Conservation (phyloP, 2,113 vertebrate species). For the Forbesichthys papilliferus region DNA sequence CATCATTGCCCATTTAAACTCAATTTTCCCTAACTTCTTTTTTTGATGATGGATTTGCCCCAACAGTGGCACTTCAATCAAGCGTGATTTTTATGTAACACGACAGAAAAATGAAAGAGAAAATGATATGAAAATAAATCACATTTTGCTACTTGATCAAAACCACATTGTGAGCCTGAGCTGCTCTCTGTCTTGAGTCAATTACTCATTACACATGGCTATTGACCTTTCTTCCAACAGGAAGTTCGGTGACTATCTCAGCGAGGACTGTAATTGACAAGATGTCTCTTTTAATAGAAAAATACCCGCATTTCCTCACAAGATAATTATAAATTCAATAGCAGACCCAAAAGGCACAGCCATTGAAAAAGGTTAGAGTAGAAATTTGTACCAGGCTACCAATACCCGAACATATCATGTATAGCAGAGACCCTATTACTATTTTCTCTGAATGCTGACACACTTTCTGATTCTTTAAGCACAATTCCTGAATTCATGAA, state of each 20-base stretch:
- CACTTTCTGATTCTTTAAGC: no score
- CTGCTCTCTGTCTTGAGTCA: conserved; percentile 77
- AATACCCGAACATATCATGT: conserved; percentile 62
- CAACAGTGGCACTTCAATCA: conserved; percentile 74
- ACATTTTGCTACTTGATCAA: conserved; percentile 78
- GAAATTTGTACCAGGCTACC: conserved; percentile 71
- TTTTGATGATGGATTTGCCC: conserved; percentile 71
- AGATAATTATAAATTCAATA: conserved; percentile 80
- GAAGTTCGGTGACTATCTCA: conserved; percentile 80
- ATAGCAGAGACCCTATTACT: conserved; percentile 50
- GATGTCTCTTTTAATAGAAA: conserved; percentile 83
- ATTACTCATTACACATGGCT: conserved; percentile 82
- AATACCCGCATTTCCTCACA: conserved; percentile 77
- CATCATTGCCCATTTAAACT: conserved; percentile 76
- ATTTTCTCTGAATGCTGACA: no score
- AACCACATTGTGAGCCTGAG: conserved; percentile 66
- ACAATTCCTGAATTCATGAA: no score
- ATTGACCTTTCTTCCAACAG: conserved; percentile 83
- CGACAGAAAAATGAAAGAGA: conserved; percentile 67
- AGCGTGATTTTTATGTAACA: conserved; percentile 64
- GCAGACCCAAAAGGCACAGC: conserved; percentile 60
- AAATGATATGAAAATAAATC: conserved; percentile 81
- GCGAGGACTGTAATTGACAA: conserved; percentile 82
- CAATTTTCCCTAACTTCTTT: conserved; percentile 68
- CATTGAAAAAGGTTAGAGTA: conserved; percentile 71